These are phyloP conservation scores for Atrina japonica DNA, from an alignment of 2,888 invertebrate genomes.

Conservation along the genomic window DNA sequence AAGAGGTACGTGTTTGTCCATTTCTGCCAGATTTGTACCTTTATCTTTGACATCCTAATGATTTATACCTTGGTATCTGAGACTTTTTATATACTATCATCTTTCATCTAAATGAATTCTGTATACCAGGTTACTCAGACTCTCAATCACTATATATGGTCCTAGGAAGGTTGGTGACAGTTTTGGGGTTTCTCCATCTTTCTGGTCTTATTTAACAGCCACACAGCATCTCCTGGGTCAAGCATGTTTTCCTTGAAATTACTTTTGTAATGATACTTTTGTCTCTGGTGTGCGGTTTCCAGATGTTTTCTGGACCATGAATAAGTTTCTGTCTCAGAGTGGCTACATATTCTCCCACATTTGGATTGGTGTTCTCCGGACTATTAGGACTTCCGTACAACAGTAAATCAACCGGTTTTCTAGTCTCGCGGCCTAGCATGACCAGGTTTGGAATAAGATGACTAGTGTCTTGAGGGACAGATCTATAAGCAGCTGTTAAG, in stretches of 20 bases:
- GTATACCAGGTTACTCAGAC: slow-evolving; percentile 19
- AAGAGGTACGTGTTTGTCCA: too few species aligned
- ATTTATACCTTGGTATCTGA: too few species aligned
- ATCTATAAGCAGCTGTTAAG: slow-evolving; percentile 46
- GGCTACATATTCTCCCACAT: slow-evolving; percentile 22
- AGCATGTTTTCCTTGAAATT: slow-evolving; percentile 1
- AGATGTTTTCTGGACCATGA: slow-evolving; percentile 29
- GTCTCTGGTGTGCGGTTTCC: slow-evolving; percentile 3
- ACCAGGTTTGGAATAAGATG: slow-evolving; percentile 46
- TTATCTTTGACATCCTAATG: too few species aligned
- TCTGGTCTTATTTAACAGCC: slow-evolving; percentile 16
- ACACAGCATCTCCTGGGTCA: slow-evolving; percentile 3
- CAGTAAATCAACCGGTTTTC: slow-evolving; percentile 41
- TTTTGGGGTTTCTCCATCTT: slow-evolving; percentile 19
- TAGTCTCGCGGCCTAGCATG: slow-evolving; percentile 46
- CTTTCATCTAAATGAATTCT: slow-evolving; percentile 22
- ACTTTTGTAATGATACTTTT: slow-evolving; percentile 32
- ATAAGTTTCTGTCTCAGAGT: neutral
- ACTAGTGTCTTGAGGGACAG: slow-evolving; percentile 43
- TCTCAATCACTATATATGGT: slow-evolving; percentile 1
- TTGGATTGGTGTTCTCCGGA: slow-evolving; percentile 2
- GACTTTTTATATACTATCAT: too few species aligned
- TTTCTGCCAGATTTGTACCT: too few species aligned
- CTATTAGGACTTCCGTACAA: neutral
- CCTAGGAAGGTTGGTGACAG: neutral